Percentiles rank a stretch among this genome's conserved stretches.
Conservation (phyloP, 2,888 invertebrate genomes). For the Tipula lateralis region DNA sequence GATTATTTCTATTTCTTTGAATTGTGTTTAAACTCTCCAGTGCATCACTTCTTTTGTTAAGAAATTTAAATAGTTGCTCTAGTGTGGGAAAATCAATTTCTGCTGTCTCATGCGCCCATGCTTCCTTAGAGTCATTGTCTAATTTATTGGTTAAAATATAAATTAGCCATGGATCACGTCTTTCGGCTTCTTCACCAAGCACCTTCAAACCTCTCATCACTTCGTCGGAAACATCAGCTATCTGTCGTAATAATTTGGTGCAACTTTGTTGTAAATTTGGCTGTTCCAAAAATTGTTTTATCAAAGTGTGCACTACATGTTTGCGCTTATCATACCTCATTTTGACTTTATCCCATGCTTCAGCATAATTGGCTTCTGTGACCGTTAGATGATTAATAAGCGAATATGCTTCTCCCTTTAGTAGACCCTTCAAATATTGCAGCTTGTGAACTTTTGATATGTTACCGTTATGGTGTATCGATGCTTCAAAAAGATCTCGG, state of each 20-base stretch:
- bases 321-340: constrained; percentile 20
- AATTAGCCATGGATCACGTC: background rate
- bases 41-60: background rate
- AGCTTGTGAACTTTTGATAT: background rate
- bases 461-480: background rate
- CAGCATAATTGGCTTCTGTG: background rate
- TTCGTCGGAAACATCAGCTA: background rate
- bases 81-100: background rate
- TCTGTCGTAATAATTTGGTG: background rate
- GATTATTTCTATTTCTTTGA: too few relatives aligned
- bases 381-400: background rate
- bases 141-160: too few relatives aligned
- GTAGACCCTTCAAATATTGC: background rate
- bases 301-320: background rate
- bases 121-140: too few relatives aligned
- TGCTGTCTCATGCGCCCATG: background rate
- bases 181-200: background rate
- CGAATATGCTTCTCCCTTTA: constrained; percentile 3
- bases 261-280: background rate
- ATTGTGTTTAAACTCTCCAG: too few relatives aligned
- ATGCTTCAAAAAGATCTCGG: background rate
- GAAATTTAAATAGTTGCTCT: background rate
- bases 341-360: background rate
- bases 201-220: background rate
- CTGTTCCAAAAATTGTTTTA: background rate